Evolutionary conservation across 2,888 invertebrate genomes (phyloP), one percentile per base, ranked within the genome.

Genomic region (Perdita meconis): DNA sequence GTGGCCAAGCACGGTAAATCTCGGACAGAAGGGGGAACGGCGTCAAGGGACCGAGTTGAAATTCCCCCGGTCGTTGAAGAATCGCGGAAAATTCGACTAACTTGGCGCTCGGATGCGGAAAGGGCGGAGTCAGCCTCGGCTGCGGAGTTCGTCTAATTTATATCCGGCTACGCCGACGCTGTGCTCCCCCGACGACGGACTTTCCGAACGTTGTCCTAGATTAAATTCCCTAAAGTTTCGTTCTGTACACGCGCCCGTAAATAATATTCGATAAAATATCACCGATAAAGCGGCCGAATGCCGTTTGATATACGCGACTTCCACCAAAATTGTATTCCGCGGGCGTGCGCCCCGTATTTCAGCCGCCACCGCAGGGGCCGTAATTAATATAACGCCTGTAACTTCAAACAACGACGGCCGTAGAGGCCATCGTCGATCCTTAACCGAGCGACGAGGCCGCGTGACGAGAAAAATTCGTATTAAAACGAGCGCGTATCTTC

Each of bases 31-130:
- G 72, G 69, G 55, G 74, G 64, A 80, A 76, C 80, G 77, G 76
- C 77, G 78, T 59, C 67, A 36, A 70, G 80, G 77, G 82, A 73
- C 74, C 76, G 67, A 82, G 80, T 82, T 81, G 53, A 75, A 79
- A 83, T 84, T 86, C 86, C 70, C 78, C 72, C 50, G 24, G 36
- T 16, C 71, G 61, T 61, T 72, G 86, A 86, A 86, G 86, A 86
- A 85, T 86, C 83, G 80, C 67, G 83, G 82, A 86, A 86, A 86
- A 86, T 85, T 86, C 85, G 77, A 80, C 82, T 82, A 85, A 86
- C 83, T 86, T 83, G 85, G 86, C 85, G 82, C 78, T 78, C 81
- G 82, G 86, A 86, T 86, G 86, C 86, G 86, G 85, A 86, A 86
- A 86, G 85, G 86, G 86, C 86, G 86, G 86, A 85, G 86, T 79